Evolutionary conservation across 2,888 invertebrate species (phyloP), one percentile per base, ranked within the genome.

Genomic region (Aphrophora alni): DNA sequence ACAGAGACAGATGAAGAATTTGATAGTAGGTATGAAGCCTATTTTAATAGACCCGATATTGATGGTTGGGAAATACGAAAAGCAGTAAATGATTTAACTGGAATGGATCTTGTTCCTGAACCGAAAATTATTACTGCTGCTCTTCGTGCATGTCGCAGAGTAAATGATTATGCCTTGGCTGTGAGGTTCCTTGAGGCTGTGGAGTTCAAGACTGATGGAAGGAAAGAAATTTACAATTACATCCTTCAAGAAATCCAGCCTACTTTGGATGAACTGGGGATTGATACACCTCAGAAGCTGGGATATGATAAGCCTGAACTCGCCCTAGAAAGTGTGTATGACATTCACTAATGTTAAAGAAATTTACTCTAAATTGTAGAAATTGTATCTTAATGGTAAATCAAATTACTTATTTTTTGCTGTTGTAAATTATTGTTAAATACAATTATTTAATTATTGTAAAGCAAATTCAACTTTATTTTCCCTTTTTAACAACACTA

Each of bases 221-320:
- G 93, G 85, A 91, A 92, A 24, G 93, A 94, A 88, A 94, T 97
- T 85, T 97, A 95, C 87, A 97, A 97, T 0, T 97, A 96, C 88
- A 90, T 97, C 84, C 89, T 97, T 82, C 94, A 96, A 89, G 95
- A 98, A 91, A 94, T 99, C 85, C 92, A 92, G 86, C 98, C 99
- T 38, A 97, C 98, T 1, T 91, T 99, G 81, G 92, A 93, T 69
- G 98, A 99, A 89, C 90, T 99, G 81, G 99, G 99, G 73, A 93
- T 99, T 85, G 93, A 93, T 79, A 98, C 98, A 38, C 96, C 95
- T 0, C 98, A 98, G 88, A 97, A 99, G 88, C 91, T 99, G 86
- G 98, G 98, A 82, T 98, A 97, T 87, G 98, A 98, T 89, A 95
- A 97, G 89, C 99, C 99, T 81, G 98, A 99, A 90, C 90, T 99